Evolutionary conservation across 2,113 vertebrate species (phyloP).

Genomic region (Sisor rabdophorus): DNA sequence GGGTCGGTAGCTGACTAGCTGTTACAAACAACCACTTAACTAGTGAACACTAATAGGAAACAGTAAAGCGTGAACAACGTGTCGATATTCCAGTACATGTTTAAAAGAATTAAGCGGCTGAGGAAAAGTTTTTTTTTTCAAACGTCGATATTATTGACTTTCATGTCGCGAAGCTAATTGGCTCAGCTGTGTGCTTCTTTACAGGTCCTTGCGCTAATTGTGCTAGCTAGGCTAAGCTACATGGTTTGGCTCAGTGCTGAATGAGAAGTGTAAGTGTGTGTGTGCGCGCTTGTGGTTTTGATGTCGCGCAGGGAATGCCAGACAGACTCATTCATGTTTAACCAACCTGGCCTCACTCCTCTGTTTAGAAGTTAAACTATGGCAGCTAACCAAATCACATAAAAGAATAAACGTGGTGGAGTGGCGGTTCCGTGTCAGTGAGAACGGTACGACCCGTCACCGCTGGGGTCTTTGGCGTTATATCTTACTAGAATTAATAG

Average conservation of each 20-base stretch:
- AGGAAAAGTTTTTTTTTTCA: background rate
- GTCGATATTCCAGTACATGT: background rate
- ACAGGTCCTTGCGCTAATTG: background rate
- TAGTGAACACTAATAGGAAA: background rate
- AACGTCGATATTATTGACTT: background rate
- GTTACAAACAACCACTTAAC: background rate
- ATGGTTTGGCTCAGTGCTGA: constrained; percentile 21
- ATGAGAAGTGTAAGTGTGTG: constrained; percentile 23
- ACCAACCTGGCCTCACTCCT: background rate
- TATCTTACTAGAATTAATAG: background rate
- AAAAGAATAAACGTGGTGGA: background rate
- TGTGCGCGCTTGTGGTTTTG: constrained; percentile 28
- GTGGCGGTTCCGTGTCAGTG: background rate
- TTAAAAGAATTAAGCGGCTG: background rate
- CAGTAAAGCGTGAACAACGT: background rate
- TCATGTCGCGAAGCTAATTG: background rate
- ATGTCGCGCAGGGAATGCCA: background rate
- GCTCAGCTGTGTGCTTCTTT: background rate
- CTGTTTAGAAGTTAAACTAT: no score
- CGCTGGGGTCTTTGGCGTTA: background rate
- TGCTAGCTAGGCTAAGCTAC: constrained; percentile 25
- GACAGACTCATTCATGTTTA: background rate
- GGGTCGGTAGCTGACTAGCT: constrained; percentile 24
- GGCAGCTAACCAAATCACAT: background rate
- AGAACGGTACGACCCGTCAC: background rate